Evolutionary conservation across 2,113 vertebrate genomes (phyloP).

Genomic region (Rissa tridactyla): DNA sequence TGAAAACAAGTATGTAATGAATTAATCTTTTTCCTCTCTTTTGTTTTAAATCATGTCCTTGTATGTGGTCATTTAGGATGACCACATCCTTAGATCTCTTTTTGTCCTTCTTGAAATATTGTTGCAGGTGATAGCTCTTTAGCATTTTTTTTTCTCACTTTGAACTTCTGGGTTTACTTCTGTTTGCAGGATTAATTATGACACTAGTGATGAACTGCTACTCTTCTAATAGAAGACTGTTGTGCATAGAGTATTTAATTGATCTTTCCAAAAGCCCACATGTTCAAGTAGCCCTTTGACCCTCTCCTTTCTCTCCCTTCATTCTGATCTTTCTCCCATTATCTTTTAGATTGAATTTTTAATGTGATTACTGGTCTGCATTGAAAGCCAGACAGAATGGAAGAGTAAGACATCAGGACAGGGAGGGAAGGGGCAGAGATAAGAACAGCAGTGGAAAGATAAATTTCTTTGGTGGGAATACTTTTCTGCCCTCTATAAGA

Average conservation of each 20-base stretch:
- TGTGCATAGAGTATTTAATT: neutral
- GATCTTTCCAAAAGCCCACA: neutral
- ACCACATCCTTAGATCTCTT: neutral
- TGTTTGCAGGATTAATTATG: neutral
- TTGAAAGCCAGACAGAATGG: constrained; percentile 51
- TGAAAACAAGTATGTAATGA: neutral
- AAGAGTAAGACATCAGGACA: constrained; percentile 74
- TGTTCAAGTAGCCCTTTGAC: constrained; percentile 41
- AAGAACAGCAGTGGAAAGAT: constrained; percentile 75
- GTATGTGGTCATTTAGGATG: neutral
- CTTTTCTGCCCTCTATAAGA: constrained; percentile 76
- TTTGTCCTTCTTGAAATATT: neutral
- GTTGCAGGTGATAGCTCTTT: neutral
- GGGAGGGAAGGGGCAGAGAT: constrained; percentile 61
- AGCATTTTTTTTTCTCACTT: neutral
- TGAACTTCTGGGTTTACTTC: neutral
- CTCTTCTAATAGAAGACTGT: neutral
- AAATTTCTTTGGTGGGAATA: constrained; percentile 73
- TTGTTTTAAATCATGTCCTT: neutral
- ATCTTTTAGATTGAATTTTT: constrained; percentile 82
- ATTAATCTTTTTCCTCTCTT: neutral
- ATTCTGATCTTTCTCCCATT: constrained; percentile 52
- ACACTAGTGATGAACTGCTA: neutral
- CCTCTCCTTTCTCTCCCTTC: neutral
- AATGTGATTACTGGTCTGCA: constrained; percentile 81